Conservation (phyloP, 2,888 invertebrate species). For the Dysmachus trigonus region DNA sequence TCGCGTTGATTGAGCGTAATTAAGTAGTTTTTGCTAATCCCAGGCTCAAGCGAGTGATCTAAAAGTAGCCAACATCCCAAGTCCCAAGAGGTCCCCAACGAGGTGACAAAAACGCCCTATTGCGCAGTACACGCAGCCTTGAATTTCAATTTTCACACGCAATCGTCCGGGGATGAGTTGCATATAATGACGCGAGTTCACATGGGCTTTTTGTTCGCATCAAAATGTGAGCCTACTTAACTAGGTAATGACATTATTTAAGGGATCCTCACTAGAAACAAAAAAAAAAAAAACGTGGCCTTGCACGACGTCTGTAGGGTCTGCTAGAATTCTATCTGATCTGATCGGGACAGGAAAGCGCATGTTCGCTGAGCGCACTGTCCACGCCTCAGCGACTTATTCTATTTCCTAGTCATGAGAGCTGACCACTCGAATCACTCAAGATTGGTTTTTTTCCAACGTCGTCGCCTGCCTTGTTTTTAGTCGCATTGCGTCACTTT, state of each 20-base stretch:
- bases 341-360: background rate
- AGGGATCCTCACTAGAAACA: background rate
- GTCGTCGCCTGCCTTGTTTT: conserved; percentile 1
- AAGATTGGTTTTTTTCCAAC: background rate
- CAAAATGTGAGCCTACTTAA: background rate
- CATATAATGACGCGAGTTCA: conserved; percentile 45
- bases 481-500: background rate
- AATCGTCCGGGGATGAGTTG: conserved; percentile 22
- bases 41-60: background rate
- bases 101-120: conserved; percentile 19
- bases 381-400: background rate
- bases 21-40: conserved; percentile 20
- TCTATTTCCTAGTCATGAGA: conserved; percentile 17
- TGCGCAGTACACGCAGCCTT: background rate
- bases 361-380: background rate
- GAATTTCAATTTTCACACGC: conserved; percentile 41
- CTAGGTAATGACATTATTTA: conserved; percentile 40
- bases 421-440: background rate
- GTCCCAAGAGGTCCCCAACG: background rate
- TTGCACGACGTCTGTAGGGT: conserved; percentile 1
- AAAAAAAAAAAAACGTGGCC: background rate
- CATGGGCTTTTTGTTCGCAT: conserved; percentile 36
- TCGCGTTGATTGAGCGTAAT: conserved; percentile 21
- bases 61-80: too few relatives aligned
- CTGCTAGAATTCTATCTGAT: too few relatives aligned